Percentiles rank a stretch among this genome's conserved stretches.
Evolutionary conservation across 2,888 invertebrate genomes (phyloP).

Genomic region (Drosophila cognata): DNA sequence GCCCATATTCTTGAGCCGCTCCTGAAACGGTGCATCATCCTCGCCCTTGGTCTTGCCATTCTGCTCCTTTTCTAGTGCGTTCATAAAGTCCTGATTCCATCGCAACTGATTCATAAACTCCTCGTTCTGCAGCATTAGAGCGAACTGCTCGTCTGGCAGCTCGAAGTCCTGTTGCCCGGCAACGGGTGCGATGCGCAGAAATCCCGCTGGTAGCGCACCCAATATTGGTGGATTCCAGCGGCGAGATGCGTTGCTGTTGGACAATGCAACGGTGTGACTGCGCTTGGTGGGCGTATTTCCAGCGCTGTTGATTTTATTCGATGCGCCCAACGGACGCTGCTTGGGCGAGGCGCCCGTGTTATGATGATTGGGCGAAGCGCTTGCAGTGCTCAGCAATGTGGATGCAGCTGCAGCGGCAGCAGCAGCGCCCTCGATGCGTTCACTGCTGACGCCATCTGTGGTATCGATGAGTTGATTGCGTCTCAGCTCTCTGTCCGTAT

Average conservation of each 20-base stretch:
- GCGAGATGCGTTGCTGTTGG: constrained; percentile 45
- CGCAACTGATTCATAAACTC: constrained; percentile 95
- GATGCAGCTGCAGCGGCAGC: constrained; percentile 21
- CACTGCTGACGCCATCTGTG: constrained; percentile 64
- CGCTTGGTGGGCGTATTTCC: constrained; percentile 77
- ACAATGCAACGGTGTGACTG: constrained; percentile 42
- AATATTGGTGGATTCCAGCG: constrained; percentile 93
- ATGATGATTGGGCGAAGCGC: constrained; percentile 70
- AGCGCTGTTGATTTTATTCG: constrained; percentile 53
- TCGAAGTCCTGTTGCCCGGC: constrained; percentile 86
- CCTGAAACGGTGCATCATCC: constrained; percentile 90
- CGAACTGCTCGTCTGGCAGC: constrained; percentile 94
- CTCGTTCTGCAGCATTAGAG: constrained; percentile 94
- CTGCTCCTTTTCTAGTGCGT: constrained; percentile 91
- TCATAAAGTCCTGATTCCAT: constrained; percentile 94
- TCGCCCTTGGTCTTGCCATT: constrained; percentile 86
- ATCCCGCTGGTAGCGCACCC: constrained; percentile 91
- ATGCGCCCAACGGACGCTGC: constrained; percentile 75
- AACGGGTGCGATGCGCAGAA: constrained; percentile 87
- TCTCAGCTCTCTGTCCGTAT: constrained; percentile 67
- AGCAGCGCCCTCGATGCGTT: constrained; percentile 28
- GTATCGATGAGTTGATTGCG: constrained; percentile 77
- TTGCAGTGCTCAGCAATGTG: constrained; percentile 67
- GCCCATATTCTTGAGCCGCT: constrained; percentile 92
- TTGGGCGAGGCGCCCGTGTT: constrained; percentile 85